These are phyloP conservation scores for Melipona quadrifasciata DNA, from an alignment of 1,140 invertebrate species.

Conservation along the genomic window DNA sequence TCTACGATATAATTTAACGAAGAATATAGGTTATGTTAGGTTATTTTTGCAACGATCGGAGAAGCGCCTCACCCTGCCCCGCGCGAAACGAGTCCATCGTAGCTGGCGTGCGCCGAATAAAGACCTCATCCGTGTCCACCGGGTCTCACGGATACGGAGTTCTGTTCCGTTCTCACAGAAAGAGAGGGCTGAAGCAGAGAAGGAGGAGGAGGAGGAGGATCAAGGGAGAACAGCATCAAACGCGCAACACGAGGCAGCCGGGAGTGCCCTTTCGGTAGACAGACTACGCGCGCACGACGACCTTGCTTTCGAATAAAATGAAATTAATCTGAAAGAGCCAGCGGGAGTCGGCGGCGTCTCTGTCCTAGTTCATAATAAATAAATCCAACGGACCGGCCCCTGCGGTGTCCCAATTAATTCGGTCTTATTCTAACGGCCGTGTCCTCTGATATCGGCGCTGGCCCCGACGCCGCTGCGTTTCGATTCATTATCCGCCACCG, in stretches of 20 bases:
- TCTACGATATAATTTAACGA: too few species aligned
- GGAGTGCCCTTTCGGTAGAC: constrained; percentile 43
- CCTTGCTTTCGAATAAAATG: constrained; percentile 67
- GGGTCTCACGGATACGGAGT: constrained; percentile 26
- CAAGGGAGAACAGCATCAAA: constrained; percentile 5
- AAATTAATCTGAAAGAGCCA: constrained; percentile 68
- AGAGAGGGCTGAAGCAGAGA: background rate
- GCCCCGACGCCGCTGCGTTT: constrained; percentile 35
- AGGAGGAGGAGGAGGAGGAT: constrained; percentile 8
- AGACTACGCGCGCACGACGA: constrained; percentile 27
- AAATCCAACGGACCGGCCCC: constrained; percentile 64
- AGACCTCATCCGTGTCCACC: constrained; percentile 37
- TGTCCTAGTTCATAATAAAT: constrained; percentile 71
- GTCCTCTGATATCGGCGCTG: constrained; percentile 62
- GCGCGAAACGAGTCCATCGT: constrained; percentile 5
- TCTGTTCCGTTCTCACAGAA: constrained; percentile 41
- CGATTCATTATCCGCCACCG: constrained; percentile 53
- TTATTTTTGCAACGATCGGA: background rate
- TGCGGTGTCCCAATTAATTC: constrained; percentile 74
- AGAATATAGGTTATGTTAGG: too few species aligned
- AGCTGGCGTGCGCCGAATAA: constrained; percentile 41
- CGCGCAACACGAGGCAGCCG: constrained; percentile 11
- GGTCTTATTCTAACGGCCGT: constrained; percentile 66
- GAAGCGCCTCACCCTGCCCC: background rate
- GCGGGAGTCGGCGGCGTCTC: constrained; percentile 62